Evolutionary conservation across 2,113 vertebrate genomes (phyloP), one percentile per base, ranked within the genome.

Genomic region (Cynoglossus semilaevis): DNA sequence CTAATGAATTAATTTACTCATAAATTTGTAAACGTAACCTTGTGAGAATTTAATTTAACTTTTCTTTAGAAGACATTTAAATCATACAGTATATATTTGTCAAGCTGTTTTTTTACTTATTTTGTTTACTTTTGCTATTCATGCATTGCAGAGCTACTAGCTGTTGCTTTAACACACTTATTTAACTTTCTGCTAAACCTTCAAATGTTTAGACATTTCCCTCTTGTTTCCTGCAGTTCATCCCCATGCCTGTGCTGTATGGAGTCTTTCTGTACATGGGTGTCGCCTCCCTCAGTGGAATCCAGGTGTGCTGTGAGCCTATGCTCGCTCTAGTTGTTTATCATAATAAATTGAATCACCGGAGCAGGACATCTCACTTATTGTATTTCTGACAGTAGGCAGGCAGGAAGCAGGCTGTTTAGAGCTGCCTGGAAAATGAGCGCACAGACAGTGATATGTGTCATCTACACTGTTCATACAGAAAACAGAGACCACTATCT

Each of bases 211-310:
- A 61, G 22, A 29, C 44, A 11, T n/a, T 45, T 0, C 0, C 18
- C 6, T 54, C 13, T 9, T 44, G 14, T 46, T 61, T 47, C 66
- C 74, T 53, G 2, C 54, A 98, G 96, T 97, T 89, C 69, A 98
- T 98, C 64, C 96, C 96, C 2, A 91, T 98, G 96, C 94, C 96
- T 0, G 96, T 97, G 74, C 90, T 98, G 1, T 97, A 98, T 0
- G 95, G 96, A 0, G 93, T 98, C 71, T 98, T 98, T 68, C 94
- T 98, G 69, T 96, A 97, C 90, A 97, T 98, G 96, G 96, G 96
- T 0, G 96, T 97, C 3, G 95, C 96, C 0, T 98, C 95, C 0
- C 92, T 98, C 58, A 93, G 93, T 0, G 95, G 95, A 63, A 97
- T 98, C 71, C 96, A 98, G 93, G 96, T 96, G 79, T 0, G 2